phyloP scores from a whole-genome alignment of 2,113 vertebrate genomes.

The Rhabdornis inornatus region DNA sequence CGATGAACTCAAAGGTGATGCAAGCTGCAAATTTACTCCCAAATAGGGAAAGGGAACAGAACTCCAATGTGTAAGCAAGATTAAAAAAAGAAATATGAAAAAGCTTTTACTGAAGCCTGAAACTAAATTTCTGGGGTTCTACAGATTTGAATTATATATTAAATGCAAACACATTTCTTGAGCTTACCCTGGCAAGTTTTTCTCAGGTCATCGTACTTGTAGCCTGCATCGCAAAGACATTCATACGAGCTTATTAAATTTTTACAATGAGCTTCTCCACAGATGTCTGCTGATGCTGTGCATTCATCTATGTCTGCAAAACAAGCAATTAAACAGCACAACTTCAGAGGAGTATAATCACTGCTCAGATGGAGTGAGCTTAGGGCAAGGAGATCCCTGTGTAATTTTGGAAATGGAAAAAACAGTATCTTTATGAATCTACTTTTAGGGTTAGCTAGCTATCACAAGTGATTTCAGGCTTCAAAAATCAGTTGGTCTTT shows the following conservation, averaged over 20 bases:
- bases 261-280: slow-evolving; percentile 84
- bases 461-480: not conserved
- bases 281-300: slow-evolving; percentile 66
- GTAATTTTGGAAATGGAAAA: not conserved
- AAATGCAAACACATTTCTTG: not conserved
- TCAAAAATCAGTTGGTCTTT: not conserved
- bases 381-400: not conserved
- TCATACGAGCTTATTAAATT: slow-evolving; percentile 82
- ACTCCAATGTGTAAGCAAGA: not conserved
- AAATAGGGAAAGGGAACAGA: not conserved
- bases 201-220: slow-evolving; percentile 76
- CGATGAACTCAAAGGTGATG: not conserved
- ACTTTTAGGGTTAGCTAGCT: not conserved
- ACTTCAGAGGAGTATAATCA: not conserved
- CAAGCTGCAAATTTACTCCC: not conserved
- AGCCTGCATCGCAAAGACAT: slow-evolving; percentile 86
- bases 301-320: slow-evolving; percentile 91
- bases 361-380: not conserved
- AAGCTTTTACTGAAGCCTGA: not conserved
- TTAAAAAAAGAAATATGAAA: not conserved
- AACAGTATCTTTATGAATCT: not conserved
- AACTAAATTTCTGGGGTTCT: not conserved
- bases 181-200: slow-evolving; percentile 84
- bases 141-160: not conserved
- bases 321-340: not conserved